Conservation (phyloP, 2,113 vertebrate species). For the Microcebus murinus region DNA sequence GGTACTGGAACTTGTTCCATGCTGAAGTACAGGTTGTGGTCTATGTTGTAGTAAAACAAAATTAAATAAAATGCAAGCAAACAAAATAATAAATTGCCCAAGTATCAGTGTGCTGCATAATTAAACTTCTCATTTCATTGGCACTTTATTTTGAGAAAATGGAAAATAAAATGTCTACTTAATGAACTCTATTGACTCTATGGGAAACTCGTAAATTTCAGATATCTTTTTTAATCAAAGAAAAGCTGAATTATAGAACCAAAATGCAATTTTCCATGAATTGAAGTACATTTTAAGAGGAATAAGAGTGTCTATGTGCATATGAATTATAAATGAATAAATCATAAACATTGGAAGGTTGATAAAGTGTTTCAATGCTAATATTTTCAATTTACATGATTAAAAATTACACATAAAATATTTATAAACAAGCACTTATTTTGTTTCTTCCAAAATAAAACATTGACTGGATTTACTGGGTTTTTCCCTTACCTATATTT, state of each 20-base stretch:
- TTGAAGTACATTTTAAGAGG: not conserved
- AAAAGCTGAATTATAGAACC: not conserved
- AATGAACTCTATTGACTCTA: not conserved
- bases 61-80: not conserved
- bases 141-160: conserved; percentile 18
- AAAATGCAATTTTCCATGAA: conserved; percentile 7
- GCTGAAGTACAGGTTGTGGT: not conserved
- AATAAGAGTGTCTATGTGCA: not conserved
- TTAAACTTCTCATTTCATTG: conserved; percentile 44
- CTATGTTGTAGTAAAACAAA: conserved; percentile 37
- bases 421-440: not conserved
- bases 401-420: not conserved
- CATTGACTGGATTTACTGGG: not conserved
- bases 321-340: not conserved
- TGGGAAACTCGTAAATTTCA: not conserved
- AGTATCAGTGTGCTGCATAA: not conserved
- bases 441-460: not conserved
- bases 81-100: not conserved
- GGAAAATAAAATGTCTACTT: not conserved
- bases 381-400: not conserved
- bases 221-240: not conserved
- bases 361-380: not conserved
- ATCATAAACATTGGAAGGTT: not conserved
- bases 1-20: not conserved
- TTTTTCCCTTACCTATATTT: not conserved